phyloP scores from a whole-genome alignment of 1,140 invertebrate genomes.

The Camponotus vicinus region DNA sequence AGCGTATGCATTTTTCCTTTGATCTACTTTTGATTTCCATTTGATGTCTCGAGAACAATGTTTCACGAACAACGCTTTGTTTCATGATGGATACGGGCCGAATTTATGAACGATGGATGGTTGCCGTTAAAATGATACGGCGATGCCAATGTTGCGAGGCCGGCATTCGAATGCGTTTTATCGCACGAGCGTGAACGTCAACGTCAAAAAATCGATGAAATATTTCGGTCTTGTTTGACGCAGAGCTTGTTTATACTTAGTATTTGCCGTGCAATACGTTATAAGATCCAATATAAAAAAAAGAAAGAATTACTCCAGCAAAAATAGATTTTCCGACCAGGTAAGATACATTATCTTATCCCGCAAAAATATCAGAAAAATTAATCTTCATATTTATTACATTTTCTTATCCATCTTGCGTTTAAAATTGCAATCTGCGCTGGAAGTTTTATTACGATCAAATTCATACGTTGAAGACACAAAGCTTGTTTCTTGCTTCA shows the following conservation, averaged over 20 bases:
- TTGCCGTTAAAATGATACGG: constrained; percentile 52
- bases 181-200: constrained; percentile 31
- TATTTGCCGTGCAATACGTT: constrained; percentile 48
- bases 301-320: not conserved
- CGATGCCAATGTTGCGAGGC: constrained; percentile 11
- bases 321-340: not conserved
- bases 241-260: constrained; percentile 50
- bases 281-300: constrained; percentile 5
- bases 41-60: constrained; percentile 29
- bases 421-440: not conserved
- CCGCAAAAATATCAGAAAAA: not conserved
- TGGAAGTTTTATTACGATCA: not conserved
- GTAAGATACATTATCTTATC: constrained; percentile 4
- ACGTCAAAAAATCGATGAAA: constrained; percentile 44
- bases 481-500: not conserved
- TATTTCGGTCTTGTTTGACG: constrained; percentile 35
- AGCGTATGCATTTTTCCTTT: constrained; percentile 46
- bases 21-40: constrained; percentile 48
- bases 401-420: not conserved
- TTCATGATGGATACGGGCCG: constrained; percentile 11
- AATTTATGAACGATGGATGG: constrained; percentile 45
- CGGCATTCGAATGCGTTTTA: constrained; percentile 29
- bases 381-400: not conserved
- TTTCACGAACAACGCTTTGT: constrained; percentile 28
- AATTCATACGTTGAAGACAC: not conserved